A percentile compares a stretch with the other conserved stretches of the same genome.
These are phyloP conservation scores for Torymus texanus DNA, from an alignment of 2,888 invertebrate genomes.

Conservation along the genomic window DNA sequence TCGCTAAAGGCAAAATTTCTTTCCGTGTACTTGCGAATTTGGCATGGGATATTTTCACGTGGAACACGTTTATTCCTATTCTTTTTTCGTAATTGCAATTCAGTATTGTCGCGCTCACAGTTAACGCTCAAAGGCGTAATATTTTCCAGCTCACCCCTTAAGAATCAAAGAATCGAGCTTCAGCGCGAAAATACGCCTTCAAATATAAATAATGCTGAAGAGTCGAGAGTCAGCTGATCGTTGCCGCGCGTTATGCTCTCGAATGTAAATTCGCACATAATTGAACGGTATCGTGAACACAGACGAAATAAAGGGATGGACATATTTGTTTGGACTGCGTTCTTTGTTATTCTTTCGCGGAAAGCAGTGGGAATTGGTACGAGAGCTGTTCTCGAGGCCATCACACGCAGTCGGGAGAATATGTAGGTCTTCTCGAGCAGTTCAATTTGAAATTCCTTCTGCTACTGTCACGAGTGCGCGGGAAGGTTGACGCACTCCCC, in stretches of 20 bases:
- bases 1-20: too few relatives aligned
- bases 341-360: background rate
- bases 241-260: background rate
- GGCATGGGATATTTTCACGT: too few relatives aligned
- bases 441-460: slow-evolving; percentile 14
- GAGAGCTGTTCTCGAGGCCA: slow-evolving; percentile 21
- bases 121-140: too few relatives aligned
- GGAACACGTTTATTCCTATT: too few relatives aligned
- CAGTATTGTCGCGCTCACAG: too few relatives aligned
- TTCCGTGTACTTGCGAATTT: too few relatives aligned
- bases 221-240: slow-evolving; percentile 37
- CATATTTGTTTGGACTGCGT: background rate
- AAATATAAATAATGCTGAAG: background rate
- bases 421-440: slow-evolving; percentile 40
- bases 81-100: too few relatives aligned
- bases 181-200: too few relatives aligned
- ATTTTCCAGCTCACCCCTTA: too few relatives aligned
- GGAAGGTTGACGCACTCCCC: background rate
- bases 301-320: background rate
- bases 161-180: too few relatives aligned
- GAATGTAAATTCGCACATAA: slow-evolving; percentile 28
- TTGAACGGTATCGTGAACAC: background rate
- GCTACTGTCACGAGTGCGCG: too few relatives aligned
- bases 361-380: slow-evolving; percentile 6
- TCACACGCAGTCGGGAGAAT: background rate